A percentile compares a stretch with the other conserved stretches of the same genome.
These are phyloP conservation scores for Emmelina monodactyla DNA, from an alignment of 2,888 invertebrate genomes.

Conservation along the genomic window DNA sequence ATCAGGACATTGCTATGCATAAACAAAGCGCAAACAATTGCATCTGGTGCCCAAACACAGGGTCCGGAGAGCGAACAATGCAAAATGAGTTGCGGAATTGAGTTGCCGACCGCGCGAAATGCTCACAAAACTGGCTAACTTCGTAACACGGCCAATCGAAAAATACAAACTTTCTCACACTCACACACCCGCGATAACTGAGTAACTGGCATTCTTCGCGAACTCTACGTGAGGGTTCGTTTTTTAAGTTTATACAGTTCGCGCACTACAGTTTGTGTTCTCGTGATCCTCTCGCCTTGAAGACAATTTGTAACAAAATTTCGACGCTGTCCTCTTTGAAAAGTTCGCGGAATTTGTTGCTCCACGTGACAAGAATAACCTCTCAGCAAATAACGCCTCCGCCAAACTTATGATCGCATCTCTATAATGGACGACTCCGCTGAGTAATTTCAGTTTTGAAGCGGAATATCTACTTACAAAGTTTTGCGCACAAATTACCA, in stretches of 20 bases:
- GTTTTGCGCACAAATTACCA: no score
- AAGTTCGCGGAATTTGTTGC: not conserved
- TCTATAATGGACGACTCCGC: no score
- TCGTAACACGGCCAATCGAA: constrained; percentile 60
- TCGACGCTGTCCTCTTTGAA: not conserved
- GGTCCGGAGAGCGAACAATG: constrained; percentile 31
- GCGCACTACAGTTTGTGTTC: constrained; percentile 12
- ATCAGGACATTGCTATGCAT: constrained; percentile 3
- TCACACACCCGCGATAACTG: constrained; percentile 45
- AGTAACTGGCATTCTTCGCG: constrained; percentile 55
- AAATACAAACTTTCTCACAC: constrained; percentile 50
- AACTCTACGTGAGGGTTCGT: constrained; percentile 46
- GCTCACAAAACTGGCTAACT: constrained; percentile 47
- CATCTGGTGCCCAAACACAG: constrained; percentile 20
- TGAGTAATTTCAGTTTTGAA: no score
- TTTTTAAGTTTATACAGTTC: constrained; percentile 43
- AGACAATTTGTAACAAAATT: constrained; percentile 8
- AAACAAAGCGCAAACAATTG: constrained; percentile 4
- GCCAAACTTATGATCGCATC: no score
- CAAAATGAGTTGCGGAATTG: constrained; percentile 46
- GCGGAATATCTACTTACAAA: no score
- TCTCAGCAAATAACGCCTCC: no score
- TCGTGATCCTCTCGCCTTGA: not conserved
- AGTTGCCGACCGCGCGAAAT: constrained; percentile 39
- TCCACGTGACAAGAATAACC: not conserved